Percentiles rank a stretch among this genome's conserved stretches.
phyloP scores from a whole-genome alignment of 2,113 vertebrate species.

The Bothrops jararaca region DNA sequence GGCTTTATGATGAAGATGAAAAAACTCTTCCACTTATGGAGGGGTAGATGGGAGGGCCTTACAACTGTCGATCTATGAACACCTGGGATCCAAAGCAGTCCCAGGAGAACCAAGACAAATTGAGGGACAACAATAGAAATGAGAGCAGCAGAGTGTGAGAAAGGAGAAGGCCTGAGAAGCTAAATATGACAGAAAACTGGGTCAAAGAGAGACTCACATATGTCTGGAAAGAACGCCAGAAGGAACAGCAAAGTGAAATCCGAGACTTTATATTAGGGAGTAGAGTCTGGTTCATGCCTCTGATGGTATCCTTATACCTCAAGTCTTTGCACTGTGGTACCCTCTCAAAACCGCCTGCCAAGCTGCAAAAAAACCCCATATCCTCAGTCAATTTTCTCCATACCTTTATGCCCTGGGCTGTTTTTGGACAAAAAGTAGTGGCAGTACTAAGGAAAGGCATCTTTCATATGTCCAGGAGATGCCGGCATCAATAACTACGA shows the following conservation, averaged over 20 bases:
- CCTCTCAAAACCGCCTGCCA: neutral
- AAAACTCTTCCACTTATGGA: neutral
- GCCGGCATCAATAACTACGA: neutral
- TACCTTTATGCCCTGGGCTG: neutral
- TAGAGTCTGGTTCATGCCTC: neutral
- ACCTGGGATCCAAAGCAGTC: neutral
- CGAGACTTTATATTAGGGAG: neutral
- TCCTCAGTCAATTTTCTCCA: neutral
- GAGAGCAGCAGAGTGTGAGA: neutral
- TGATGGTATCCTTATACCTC: neutral
- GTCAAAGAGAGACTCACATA: neutral
- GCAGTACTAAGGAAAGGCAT: neutral
- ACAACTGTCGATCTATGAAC: neutral
- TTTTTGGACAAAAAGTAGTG: neutral
- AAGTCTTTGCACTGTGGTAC: neutral
- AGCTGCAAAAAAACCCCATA: neutral
- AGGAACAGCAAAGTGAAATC: neutral
- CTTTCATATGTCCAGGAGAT: neutral
- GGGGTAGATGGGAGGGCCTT: neutral
- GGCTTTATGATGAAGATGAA: neutral
- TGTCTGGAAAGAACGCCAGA: neutral
- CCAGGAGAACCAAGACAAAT: slow-evolving; percentile 13
- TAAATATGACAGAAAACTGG: slow-evolving; percentile 1
- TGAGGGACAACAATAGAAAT: slow-evolving; percentile 18
- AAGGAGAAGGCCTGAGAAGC: neutral